phyloP scores from a whole-genome alignment of 2,888 invertebrate genomes.

The Acanthosepion esculentum region DNA sequence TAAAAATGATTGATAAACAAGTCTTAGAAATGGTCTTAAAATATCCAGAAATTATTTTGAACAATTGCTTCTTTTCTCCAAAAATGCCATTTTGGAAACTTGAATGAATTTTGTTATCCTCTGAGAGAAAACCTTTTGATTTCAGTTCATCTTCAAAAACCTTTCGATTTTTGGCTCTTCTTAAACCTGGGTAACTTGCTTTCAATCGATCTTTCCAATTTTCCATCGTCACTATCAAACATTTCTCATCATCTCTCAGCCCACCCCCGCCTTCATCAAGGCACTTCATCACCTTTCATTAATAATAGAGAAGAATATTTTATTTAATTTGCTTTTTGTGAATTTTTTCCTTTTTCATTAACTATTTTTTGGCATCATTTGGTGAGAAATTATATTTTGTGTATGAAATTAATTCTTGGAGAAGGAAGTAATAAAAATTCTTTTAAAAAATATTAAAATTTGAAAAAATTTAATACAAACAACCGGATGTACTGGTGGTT shows the following conservation, averaged over 20 bases:
- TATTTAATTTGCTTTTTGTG: background rate
- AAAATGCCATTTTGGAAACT: too few relatives aligned
- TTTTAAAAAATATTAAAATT: too few relatives aligned
- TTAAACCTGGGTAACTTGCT: background rate
- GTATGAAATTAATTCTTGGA: background rate
- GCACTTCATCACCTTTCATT: slow-evolving; percentile 33
- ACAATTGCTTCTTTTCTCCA: too few relatives aligned
- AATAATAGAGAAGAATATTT: background rate
- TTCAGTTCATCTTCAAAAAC: background rate
- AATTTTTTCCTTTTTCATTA: background rate
- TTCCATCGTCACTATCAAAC: background rate
- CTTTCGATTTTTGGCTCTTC: background rate
- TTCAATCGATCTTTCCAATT: background rate
- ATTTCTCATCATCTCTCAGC: background rate
- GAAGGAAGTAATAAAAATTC: too few relatives aligned
- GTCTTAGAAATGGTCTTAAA: too few relatives aligned
- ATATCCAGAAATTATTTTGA: too few relatives aligned
- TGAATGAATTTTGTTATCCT: too few relatives aligned
- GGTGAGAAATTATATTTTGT: slow-evolving; percentile 25
- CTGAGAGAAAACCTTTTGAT: too few relatives aligned
- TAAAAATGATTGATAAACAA: too few relatives aligned
- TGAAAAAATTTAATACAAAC: too few relatives aligned
- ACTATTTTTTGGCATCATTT: background rate
- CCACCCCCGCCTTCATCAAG: background rate
- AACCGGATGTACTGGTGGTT: too few relatives aligned